Percentiles rank a stretch among this genome's conserved stretches.
phyloP scores from a whole-genome alignment of 2,113 vertebrate genomes.

The Colinus virginianus region DNA sequence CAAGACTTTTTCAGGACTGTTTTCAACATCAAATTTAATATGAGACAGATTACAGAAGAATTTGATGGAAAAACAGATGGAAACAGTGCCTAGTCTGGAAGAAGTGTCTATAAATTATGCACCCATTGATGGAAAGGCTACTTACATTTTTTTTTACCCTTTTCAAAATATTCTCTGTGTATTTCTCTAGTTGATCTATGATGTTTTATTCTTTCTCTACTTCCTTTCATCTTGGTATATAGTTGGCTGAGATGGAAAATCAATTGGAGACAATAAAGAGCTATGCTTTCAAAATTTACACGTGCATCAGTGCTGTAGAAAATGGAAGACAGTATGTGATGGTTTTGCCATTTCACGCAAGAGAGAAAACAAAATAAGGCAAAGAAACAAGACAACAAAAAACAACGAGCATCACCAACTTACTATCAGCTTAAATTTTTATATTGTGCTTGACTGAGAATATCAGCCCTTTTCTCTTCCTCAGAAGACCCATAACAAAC shows the following conservation, averaged over 20 bases:
- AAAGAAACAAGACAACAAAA: not conserved
- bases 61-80: constrained; percentile 49
- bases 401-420: not conserved
- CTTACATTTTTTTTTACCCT: constrained; percentile 5
- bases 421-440: not conserved
- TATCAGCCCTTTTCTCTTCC: not conserved
- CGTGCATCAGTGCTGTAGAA: not conserved
- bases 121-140: not conserved
- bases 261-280: not conserved
- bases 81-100: not conserved
- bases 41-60: constrained; percentile 40
- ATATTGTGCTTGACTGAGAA: not conserved
- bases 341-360: not conserved
- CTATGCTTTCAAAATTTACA: not conserved
- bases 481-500: not conserved
- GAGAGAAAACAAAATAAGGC: not conserved
- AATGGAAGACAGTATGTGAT: not conserved
- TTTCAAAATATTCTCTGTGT: not conserved
- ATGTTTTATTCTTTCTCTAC: constrained; percentile 18
- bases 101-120: not conserved
- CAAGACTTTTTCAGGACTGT: constrained; percentile 4
- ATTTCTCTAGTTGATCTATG: constrained; percentile 49
- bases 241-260: not conserved
- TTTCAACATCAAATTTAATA: constrained; percentile 54
- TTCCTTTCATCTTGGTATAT: not conserved